Percentiles rank a stretch among this genome's conserved stretches.
These are phyloP conservation scores for Acyrthosiphon pisum DNA, from an alignment of 1,140 invertebrate genomes.

Conservation along the genomic window DNA sequence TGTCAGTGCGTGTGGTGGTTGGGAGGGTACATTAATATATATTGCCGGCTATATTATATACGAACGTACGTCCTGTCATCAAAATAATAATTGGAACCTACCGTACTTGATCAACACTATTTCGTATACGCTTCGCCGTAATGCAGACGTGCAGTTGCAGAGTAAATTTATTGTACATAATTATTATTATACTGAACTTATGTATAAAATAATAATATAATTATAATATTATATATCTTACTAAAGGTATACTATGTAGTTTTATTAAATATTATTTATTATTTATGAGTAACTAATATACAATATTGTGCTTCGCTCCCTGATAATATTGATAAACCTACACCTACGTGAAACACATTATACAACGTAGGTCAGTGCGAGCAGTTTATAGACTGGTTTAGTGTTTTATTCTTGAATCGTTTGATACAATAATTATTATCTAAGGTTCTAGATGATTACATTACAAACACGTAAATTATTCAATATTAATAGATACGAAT, in stretches of 20 bases:
- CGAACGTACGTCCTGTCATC: constrained; percentile 37
- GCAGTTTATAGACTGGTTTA: background rate
- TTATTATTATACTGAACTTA: background rate
- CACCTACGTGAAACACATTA: too few relatives aligned
- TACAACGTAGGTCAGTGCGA: background rate
- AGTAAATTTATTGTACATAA: background rate
- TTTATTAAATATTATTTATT: background rate
- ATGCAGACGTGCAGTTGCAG: background rate
- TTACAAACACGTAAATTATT: too few relatives aligned
- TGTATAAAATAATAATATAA: background rate
- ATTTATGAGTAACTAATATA: background rate
- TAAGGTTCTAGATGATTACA: too few relatives aligned
- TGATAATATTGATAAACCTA: background rate
- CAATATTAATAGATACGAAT: too few relatives aligned
- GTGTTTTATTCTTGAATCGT: too few relatives aligned
- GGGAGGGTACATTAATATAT: constrained; percentile 32
- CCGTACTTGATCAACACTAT: background rate
- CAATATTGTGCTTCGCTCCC: too few relatives aligned
- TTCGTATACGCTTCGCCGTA: background rate
- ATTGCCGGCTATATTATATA: background rate
- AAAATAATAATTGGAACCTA: constrained; percentile 55
- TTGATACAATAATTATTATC: too few relatives aligned
- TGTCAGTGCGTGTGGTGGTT: background rate
- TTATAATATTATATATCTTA: background rate
- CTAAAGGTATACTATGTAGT: too few relatives aligned